Base-by-base conservation (phyloP, 2,888 invertebrate genomes). In the Ganaspis brasiliensis region DNA sequence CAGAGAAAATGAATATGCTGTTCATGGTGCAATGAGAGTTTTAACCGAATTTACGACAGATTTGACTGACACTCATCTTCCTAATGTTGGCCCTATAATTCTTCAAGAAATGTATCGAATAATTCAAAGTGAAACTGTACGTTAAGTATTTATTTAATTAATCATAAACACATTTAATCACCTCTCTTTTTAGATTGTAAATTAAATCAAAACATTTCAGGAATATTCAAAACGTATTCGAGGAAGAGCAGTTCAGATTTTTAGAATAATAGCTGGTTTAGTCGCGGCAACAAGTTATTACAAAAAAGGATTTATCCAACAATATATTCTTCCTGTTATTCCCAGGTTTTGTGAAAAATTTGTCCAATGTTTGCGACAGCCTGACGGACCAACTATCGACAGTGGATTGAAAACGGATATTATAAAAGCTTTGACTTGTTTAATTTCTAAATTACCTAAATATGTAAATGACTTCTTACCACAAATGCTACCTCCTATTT, bases 11-110 rank as follows among this genome's bases (percentile, higher is more conserved):
- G 92, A 94, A 81, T 86, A 81, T 76, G 92, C 95, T 1, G 95
- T 95, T 24, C 94, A 95, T 89, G 95, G 96, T 10, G 94, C 95
- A 8, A 95, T 96, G 94, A 92, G 95, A 87, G 95, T 95, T 3
- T 90, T 96, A 49, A 93, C 94, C 83, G 95, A 96, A 86, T 94
- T 96, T 81, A 93, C 94, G 0, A 93, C 94, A 80, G 95, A 95
- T 86, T 93, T 95, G 4, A 93, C 93, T 5, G 95, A 94, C 77
- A 92, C 88, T 52, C 95, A 95, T 87, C 93, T 95, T 83, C 93
- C 94, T 8, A 93, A 94, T 83, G 93, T 95, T 21, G 95, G 95
- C 0, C 95, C 95, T 1, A 93, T 95, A 10, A 94, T 96, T 61
- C 91, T 96, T 14, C 94, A 95, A 24, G 95, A 95, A 89, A 94